phyloP scores from a whole-genome alignment of 2,113 vertebrate species.

The Brevimyrus niger region DNA sequence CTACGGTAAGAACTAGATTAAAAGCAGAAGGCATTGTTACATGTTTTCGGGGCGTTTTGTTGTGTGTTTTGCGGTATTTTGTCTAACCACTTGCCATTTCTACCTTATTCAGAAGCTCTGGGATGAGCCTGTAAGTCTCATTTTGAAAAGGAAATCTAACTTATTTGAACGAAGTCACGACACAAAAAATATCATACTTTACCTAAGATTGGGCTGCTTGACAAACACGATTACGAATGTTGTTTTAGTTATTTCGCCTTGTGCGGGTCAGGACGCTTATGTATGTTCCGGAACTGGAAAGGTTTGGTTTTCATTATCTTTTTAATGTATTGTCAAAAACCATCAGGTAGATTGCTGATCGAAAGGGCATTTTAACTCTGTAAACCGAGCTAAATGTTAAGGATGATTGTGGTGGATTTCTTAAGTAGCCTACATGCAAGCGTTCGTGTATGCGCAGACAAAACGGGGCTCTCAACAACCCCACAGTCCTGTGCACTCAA shows the following conservation, averaged over 20 bases:
- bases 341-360: neutral
- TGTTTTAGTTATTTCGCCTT: neutral
- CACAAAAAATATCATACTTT: neutral
- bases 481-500: neutral
- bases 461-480: neutral
- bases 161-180: neutral
- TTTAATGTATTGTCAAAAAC: neutral
- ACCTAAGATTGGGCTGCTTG: neutral
- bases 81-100: neutral
- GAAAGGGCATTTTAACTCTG: neutral
- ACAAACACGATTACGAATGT: neutral
- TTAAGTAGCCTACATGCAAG: neutral
- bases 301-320: neutral
- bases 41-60: neutral
- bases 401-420: neutral
- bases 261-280: neutral
- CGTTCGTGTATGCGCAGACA: neutral
- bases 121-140: neutral
- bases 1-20: conserved; percentile 43
- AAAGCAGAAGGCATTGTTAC: neutral
- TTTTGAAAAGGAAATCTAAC: neutral
- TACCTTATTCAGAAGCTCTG: neutral
- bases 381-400: neutral
- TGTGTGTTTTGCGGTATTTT: neutral
- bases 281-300: conserved; percentile 8